phyloP scores from a whole-genome alignment of 2,888 invertebrate genomes.

The Sarcophaga rosellei region DNA sequence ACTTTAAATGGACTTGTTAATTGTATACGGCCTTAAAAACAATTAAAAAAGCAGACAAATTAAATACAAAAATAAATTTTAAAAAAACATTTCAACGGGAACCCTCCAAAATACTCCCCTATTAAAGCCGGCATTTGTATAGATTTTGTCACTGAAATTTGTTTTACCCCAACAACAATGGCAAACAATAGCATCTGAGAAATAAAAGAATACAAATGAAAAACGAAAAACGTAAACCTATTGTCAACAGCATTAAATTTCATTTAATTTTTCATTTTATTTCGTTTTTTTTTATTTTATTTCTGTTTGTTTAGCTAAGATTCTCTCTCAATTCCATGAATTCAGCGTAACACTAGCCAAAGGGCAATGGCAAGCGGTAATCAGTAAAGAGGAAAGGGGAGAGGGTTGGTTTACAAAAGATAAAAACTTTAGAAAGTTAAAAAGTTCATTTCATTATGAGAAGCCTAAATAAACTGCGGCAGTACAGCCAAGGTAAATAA shows the following conservation, averaged over 20 bases:
- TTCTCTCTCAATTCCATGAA: background rate
- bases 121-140: no score
- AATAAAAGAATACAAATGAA: background rate
- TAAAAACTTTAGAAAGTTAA: background rate
- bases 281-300: background rate
- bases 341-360: background rate
- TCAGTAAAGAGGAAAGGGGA: no score
- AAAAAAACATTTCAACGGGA: no score
- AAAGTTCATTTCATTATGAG: background rate
- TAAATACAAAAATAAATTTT: no score
- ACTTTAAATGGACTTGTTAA: no score
- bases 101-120: no score
- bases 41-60: no score
- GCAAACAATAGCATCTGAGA: background rate
- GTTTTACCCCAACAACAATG: background rate
- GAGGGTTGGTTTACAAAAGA: background rate
- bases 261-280: background rate
- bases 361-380: no score
- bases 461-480: background rate
- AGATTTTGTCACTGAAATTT: no score
- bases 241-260: background rate
- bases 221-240: background rate
- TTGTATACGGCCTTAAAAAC: no score
- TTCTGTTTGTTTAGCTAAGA: background rate
- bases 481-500: background rate